These are phyloP conservation scores for Todiramphus saurophagus DNA, from an alignment of 2,113 vertebrate genomes.

Conservation along the genomic window DNA sequence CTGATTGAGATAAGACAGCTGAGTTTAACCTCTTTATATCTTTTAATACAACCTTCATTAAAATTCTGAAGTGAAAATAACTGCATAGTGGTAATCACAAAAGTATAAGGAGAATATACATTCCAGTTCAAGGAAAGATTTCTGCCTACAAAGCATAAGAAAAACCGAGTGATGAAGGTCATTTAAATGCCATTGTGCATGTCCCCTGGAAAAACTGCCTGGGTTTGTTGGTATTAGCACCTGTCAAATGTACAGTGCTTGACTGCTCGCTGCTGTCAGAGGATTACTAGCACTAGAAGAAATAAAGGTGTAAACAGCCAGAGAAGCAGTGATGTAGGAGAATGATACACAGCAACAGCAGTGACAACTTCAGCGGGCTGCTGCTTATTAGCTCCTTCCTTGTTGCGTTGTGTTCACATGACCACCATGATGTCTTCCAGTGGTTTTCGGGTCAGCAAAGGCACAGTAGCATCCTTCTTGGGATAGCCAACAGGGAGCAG, in stretches of 20 bases:
- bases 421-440: conserved; percentile 86
- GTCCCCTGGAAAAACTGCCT: background rate
- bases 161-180: background rate
- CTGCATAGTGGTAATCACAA: background rate
- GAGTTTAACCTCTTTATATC: background rate
- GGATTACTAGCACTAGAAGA: background rate
- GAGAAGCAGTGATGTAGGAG: background rate
- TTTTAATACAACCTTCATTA: background rate
- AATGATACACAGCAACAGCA: background rate
- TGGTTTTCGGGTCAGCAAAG: conserved; percentile 82
- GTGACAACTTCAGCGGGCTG: background rate
- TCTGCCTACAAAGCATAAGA: background rate
- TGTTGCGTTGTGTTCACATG: conserved; percentile 60
- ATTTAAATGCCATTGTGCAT: background rate
- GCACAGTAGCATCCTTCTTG: conserved; percentile 84
- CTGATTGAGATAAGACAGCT: background rate
- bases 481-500: conserved; percentile 92
- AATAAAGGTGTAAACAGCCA: background rate
- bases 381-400: background rate
- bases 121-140: background rate
- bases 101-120: background rate
- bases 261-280: background rate
- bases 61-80: background rate
- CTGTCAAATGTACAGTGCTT: background rate
- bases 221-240: background rate